phyloP scores from a whole-genome alignment of 2,113 vertebrate genomes.

The human (Homo sapiens) region GRCh38 chr21:14565501-14566000 shows the following conservation, averaged over 20 bases:
- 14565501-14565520: background rate
- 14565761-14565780: background rate
- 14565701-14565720: background rate
- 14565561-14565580: background rate
- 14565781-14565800: background rate
- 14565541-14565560: background rate
- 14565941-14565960: background rate
- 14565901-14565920: background rate
- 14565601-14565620: background rate
- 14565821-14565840: background rate
- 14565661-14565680: background rate
- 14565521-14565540: slow-evolving; percentile 9
- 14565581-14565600: background rate
- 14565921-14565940: background rate
- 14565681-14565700: background rate
- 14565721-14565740: background rate
- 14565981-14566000: background rate
- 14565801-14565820: background rate
- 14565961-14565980: background rate
- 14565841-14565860: background rate
- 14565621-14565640: background rate
- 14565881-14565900: background rate
- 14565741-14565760: background rate
- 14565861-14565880: background rate
- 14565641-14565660: background rate